These are phyloP conservation scores for Chloroclystis v-ata DNA, from an alignment of 2,888 invertebrate genomes.

Conservation along the genomic window DNA sequence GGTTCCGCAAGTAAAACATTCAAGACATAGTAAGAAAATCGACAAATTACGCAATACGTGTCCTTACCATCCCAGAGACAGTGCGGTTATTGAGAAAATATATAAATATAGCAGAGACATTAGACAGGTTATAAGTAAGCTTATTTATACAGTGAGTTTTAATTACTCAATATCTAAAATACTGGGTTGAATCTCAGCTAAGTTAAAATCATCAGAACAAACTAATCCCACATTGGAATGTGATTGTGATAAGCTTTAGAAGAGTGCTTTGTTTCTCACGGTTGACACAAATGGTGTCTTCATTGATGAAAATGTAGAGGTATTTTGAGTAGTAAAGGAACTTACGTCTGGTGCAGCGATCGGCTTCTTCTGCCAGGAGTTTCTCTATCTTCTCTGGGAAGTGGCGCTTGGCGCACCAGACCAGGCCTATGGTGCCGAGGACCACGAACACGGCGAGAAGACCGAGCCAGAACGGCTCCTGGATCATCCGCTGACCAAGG, in stretches of 20 bases:
- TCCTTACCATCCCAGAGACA: conserved; percentile 68
- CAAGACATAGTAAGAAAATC: conserved; percentile 39
- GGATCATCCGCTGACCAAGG: conserved; percentile 87
- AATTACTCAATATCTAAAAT: conserved; percentile 26
- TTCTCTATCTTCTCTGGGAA: conserved; percentile 92
- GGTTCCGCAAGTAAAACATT: conserved; percentile 49
- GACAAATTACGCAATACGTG: conserved; percentile 61
- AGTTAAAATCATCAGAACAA: conserved; percentile 4
- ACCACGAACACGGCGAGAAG: conserved; percentile 90
- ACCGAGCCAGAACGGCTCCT: conserved; percentile 94
- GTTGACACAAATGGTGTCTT: conserved; percentile 31
- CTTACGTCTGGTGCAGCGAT: conserved; percentile 83
- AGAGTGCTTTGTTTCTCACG: conserved; percentile 21
- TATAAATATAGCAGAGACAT: conserved; percentile 59
- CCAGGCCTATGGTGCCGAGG: conserved; percentile 85
- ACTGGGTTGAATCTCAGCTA: conserved; percentile 19
- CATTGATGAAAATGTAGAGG: conserved; percentile 52
- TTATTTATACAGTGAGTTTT: conserved; percentile 47
- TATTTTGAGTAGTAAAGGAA: conserved; percentile 33
- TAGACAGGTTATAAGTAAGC: conserved; percentile 47
- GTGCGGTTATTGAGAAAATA: conserved; percentile 65
- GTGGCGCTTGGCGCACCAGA: conserved; percentile 91
- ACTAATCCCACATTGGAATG: conserved; percentile 11
- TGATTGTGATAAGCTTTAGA: conserved; percentile 39
- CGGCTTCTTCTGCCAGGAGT: conserved; percentile 87